Base-by-base conservation (phyloP, 1,140 invertebrate species). In the Bombus waltoni region DNA sequence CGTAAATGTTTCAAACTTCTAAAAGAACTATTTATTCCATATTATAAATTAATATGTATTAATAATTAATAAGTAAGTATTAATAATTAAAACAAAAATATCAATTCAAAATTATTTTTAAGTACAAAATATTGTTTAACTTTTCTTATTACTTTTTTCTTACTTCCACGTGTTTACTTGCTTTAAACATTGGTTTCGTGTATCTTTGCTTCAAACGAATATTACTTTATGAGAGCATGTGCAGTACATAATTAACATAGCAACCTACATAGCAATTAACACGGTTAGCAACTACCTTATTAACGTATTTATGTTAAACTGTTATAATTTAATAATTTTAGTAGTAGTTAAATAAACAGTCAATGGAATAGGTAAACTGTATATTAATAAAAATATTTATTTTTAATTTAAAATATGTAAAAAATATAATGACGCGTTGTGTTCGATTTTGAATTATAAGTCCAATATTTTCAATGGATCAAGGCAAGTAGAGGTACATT, bases 311-410 rank as follows among this genome's bases (percentile, higher is more conserved):
- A 53, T 42, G 59, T 11, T 65, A 78, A 78, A 78, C 18, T 25
- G 35, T 3, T 44, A 40, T n/a, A 78, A n/a, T 77, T 42, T 42
- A 65, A 25, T 32, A 1, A 8, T 28, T 15, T 25, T 75, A 53
- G 13, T 53, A 38, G 6, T 57, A 32, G 2, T 76, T 38, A 62
- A 40, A 38, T 22, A 42, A 44, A 28, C 5, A 47, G 13, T 79
- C 62, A 32, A 80, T 83, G 25, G 66, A 65, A 59, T 1, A 22
- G n/a, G 70, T 53, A n/a, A 47, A 42, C 4, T n/a, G 15, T n/a
- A 8, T 53, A n/a, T 22, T 9, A 75, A 53, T 82, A 83, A n/a
- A 81, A 72, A 72, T 80, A 59, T 81, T 40, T 81, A 59, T 81
- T 72, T 32, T 22, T 11, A 35, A 44, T 11, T 66, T 9, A 9